Conservation (phyloP, 2,113 vertebrate genomes). For the Ariopsis seemanni region DNA sequence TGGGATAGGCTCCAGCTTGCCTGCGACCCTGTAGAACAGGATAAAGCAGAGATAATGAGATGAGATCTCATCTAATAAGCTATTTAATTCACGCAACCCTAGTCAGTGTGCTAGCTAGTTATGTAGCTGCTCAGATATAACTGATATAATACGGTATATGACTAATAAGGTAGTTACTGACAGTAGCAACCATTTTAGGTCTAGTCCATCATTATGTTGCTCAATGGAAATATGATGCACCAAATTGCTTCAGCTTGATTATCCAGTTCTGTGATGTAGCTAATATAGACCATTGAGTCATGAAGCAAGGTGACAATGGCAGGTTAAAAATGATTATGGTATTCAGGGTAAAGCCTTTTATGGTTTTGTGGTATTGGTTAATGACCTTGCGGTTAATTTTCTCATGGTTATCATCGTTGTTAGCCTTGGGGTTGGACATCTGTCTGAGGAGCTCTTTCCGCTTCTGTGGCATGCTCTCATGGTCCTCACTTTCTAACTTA, state of each 20-base stretch:
- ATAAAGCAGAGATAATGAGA: too few relatives aligned
- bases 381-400: conserved; percentile 88
- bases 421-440: conserved; percentile 82
- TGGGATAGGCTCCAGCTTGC: too few relatives aligned
- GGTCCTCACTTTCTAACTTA: conserved; percentile 90
- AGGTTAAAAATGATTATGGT: background rate
- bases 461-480: conserved; percentile 75
- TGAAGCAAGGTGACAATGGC: background rate
- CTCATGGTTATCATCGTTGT: conserved; percentile 72
- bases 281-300: background rate
- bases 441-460: conserved; percentile 91
- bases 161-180: background rate
- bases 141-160: background rate
- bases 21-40: too few relatives aligned
- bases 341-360: background rate
- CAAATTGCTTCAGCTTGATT: background rate
- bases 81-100: too few relatives aligned
- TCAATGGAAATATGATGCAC: background rate
- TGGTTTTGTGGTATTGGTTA: background rate
- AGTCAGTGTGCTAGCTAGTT: too few relatives aligned
- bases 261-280: background rate
- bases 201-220: background rate
- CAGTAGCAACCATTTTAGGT: background rate
- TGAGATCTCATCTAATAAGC: too few relatives aligned
- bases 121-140: background rate